Percentiles rank a stretch among this genome's conserved stretches.
phyloP scores from a whole-genome alignment of 2,888 invertebrate species.

The Argynnis bischoffii region DNA sequence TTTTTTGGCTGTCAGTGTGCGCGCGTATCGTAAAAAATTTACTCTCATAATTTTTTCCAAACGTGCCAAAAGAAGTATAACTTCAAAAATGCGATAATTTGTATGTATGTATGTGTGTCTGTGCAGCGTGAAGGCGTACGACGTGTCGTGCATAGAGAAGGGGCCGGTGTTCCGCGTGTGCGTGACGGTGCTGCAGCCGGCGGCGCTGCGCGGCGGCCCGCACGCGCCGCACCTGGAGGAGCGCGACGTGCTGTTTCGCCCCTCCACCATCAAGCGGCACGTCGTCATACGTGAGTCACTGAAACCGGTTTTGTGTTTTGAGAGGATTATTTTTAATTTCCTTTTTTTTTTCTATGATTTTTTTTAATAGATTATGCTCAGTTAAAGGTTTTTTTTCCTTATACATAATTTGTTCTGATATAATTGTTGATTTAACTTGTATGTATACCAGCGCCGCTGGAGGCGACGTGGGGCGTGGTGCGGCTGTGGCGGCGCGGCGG shows the following conservation, averaged over 20 bases:
- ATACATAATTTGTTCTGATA: too few species aligned
- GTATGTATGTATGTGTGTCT: conserved; percentile 13
- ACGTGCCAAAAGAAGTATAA: too few species aligned
- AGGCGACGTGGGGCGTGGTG: conserved; percentile 92
- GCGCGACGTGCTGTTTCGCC: conserved; percentile 85
- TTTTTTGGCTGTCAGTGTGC: too few species aligned
- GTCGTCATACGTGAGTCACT: conserved; percentile 84
- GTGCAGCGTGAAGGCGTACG: conserved; percentile 90
- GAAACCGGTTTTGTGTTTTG: too few species aligned
- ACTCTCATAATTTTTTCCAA: too few species aligned
- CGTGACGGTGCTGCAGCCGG: conserved; percentile 92
- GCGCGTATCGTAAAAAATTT: too few species aligned
- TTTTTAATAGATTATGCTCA: too few species aligned
- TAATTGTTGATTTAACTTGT: too few species aligned
- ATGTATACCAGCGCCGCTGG: conserved; percentile 84
- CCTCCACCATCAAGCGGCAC: conserved; percentile 92
- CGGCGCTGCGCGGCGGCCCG: conserved; percentile 56
- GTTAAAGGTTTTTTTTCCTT: too few species aligned
- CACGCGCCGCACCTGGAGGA: conserved; percentile 44
- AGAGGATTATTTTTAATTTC: too few species aligned
- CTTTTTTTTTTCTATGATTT: too few species aligned
- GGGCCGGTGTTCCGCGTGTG: conserved; percentile 96
- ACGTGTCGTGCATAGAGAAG: conserved; percentile 89
- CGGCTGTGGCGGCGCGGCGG: conserved; percentile 73
- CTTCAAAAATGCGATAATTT: neutral